phyloP scores from a whole-genome alignment of 2,888 invertebrate species.

The Parnassius orleans region DNA sequence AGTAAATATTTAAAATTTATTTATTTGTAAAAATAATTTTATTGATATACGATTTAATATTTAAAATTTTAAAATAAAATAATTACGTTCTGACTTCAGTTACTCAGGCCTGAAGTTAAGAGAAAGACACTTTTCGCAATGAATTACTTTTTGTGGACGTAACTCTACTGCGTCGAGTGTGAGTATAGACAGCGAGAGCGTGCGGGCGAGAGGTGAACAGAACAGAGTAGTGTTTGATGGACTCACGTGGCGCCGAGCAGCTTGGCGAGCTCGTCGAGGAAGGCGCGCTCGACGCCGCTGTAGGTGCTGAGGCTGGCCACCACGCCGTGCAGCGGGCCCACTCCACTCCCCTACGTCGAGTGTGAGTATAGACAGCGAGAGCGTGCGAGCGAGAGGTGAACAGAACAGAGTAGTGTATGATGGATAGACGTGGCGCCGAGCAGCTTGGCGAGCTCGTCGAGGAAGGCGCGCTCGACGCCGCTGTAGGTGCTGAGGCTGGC shows the following conservation, averaged over 20 bases:
- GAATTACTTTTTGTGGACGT: no score
- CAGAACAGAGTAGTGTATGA: neutral
- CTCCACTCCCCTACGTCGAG: slow-evolving; percentile 31
- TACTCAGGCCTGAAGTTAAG: no score
- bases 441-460: slow-evolving; percentile 84
- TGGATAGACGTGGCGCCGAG: slow-evolving; percentile 85
- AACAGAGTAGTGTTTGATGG: neutral
- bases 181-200: no score
- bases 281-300: slow-evolving; percentile 85
- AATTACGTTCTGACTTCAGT: no score
- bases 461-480: slow-evolving; percentile 86
- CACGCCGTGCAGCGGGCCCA: slow-evolving; percentile 82
- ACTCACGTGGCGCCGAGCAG: slow-evolving; percentile 86
- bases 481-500: slow-evolving; percentile 90
- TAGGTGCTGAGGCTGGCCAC: slow-evolving; percentile 91
- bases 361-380: no score
- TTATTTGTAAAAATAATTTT: no score
- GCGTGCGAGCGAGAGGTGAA: no score
- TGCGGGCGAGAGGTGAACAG: neutral
- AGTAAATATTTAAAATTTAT: no score
- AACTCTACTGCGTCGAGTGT: no score
- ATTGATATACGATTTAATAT: no score
- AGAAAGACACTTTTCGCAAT: no score
- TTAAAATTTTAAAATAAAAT: no score
- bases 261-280: slow-evolving; percentile 85